A percentile compares a stretch with the other conserved stretches of the same genome.
Evolutionary conservation across 2,888 invertebrate species (phyloP).

Genomic region (Notodonta ziczac): DNA sequence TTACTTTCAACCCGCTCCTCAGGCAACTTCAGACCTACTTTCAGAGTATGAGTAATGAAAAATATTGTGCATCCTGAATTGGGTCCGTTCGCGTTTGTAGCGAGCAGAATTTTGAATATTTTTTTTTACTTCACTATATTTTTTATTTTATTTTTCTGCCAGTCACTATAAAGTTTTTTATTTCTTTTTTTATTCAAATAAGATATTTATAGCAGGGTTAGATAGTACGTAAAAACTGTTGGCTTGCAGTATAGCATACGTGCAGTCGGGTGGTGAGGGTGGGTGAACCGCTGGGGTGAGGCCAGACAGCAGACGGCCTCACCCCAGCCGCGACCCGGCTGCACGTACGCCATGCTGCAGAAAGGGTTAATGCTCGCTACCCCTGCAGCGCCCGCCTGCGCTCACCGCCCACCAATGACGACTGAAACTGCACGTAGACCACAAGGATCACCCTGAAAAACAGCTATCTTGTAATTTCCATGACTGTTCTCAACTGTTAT

Average conservation of each 20-base stretch:
- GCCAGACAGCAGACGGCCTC: constrained; percentile 84
- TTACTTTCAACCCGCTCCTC: too few species aligned
- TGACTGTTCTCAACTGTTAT: too few species aligned
- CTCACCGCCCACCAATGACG: constrained; percentile 66
- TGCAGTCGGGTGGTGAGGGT: constrained; percentile 67
- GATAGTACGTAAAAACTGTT: constrained; percentile 57
- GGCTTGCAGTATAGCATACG: constrained; percentile 69
- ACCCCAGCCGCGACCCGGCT: background rate
- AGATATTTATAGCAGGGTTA: constrained; percentile 17
- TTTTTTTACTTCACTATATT: too few species aligned
- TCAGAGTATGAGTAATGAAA: too few species aligned
- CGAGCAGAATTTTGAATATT: too few species aligned
- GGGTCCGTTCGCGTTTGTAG: too few species aligned
- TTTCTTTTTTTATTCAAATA: too few species aligned
- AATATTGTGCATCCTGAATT: too few species aligned
- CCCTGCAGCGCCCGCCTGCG: constrained; percentile 78
- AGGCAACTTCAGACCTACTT: too few species aligned
- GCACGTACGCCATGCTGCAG: constrained; percentile 66
- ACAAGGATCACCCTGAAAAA: constrained; percentile 21
- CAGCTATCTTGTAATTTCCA: constrained; percentile 7
- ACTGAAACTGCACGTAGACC: constrained; percentile 45
- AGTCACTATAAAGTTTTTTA: too few species aligned
- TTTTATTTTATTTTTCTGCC: too few species aligned
- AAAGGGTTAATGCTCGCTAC: constrained; percentile 84
- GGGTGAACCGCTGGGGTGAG: constrained; percentile 78